These are phyloP conservation scores for Colossoma macropomum DNA, from an alignment of 2,113 vertebrate species.

Conservation along the genomic window DNA sequence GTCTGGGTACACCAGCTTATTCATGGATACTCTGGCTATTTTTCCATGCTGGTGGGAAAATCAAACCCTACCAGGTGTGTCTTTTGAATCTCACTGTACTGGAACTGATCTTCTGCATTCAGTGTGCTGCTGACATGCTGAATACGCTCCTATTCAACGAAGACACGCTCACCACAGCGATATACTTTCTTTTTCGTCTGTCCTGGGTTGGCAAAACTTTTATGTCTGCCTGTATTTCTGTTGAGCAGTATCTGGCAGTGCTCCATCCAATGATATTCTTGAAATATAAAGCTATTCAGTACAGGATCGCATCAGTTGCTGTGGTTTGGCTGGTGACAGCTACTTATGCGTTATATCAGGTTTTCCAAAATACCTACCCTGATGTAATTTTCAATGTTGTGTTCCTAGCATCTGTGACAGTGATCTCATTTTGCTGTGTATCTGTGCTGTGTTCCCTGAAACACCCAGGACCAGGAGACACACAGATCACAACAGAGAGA, in stretches of 20 bases:
- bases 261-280: constrained; percentile 36
- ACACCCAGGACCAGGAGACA: constrained; percentile 4
- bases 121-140: neutral
- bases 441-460: constrained; percentile 8
- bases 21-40: neutral
- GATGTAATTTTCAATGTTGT: neutral
- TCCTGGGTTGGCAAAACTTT: constrained; percentile 24
- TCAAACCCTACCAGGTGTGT: no score
- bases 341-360: neutral
- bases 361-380: neutral
- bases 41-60: neutral
- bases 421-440: constrained; percentile 17
- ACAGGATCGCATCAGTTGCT: constrained; percentile 19
- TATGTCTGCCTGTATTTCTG: constrained; percentile 27
- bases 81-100: no score
- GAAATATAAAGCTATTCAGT: constrained; percentile 33
- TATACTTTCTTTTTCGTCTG: neutral
- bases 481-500: neutral
- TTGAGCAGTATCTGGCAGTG: constrained; percentile 49
- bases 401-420: constrained; percentile 8
- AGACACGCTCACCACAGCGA: neutral
- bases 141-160: neutral
- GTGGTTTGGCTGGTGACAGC: neutral
- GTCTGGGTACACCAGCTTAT: no score
- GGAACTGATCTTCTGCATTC: neutral